Evolutionary conservation across 2,797 vertebrate genomes (phyloP).

Genomic region (Poecilia wingei): DNA sequence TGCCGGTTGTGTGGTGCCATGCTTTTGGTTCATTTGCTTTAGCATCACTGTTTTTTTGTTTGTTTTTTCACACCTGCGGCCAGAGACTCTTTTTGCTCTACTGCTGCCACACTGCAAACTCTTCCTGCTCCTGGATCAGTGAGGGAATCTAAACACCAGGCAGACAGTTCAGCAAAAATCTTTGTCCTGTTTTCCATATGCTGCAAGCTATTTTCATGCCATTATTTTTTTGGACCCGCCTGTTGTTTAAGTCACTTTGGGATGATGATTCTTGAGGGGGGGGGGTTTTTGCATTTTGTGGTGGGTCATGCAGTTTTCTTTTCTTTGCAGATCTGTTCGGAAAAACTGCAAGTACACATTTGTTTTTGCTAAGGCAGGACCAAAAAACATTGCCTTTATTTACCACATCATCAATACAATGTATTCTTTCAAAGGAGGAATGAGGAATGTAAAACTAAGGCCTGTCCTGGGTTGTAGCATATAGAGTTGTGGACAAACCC

Average conservation of each 20-base stretch:
- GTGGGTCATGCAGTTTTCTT: slow-evolving; percentile 18
- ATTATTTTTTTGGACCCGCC: slow-evolving; percentile 46
- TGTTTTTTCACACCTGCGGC: slow-evolving; percentile 31
- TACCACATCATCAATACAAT: neutral
- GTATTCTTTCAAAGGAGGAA: neutral
- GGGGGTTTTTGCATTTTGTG: slow-evolving; percentile 38
- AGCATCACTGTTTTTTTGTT: too few species aligned
- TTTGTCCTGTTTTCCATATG: slow-evolving; percentile 59
- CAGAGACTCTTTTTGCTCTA: slow-evolving; percentile 25
- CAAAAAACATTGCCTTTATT: neutral
- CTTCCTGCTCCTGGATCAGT: slow-evolving; percentile 32
- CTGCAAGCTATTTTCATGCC: slow-evolving; percentile 55
- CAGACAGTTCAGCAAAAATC: slow-evolving; percentile 62
- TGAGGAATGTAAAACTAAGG: neutral
- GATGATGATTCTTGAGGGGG: slow-evolving; percentile 24
- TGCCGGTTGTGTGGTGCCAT: too few species aligned
- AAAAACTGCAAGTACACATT: neutral
- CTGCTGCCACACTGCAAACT: slow-evolving; percentile 39
- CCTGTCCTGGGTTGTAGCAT: neutral
- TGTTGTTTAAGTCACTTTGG: slow-evolving; percentile 35
- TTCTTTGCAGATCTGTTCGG: slow-evolving; percentile 8
- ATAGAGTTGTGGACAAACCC: slow-evolving; percentile 27
- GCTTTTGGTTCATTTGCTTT: too few species aligned
- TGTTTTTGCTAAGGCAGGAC: neutral
- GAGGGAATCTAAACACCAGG: slow-evolving; percentile 44